Percentiles rank a stretch among this genome's conserved stretches.
Conservation (phyloP, 1,140 invertebrate genomes). For the Diploscapter pachys region DNA sequence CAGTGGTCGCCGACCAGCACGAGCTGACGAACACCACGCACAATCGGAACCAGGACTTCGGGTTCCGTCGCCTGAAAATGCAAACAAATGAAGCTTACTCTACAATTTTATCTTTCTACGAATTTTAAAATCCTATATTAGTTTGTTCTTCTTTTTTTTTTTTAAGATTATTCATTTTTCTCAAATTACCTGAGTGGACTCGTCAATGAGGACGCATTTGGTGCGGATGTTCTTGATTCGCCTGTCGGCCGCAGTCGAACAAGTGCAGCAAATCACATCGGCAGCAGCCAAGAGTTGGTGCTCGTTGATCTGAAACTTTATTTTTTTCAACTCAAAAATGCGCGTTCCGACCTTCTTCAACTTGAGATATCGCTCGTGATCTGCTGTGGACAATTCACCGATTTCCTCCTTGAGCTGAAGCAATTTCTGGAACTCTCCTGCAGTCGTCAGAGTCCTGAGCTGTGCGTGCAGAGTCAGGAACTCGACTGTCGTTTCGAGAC, state of each 20-base stretch:
- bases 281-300: constrained; percentile 87
- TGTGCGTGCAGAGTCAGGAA: constrained; percentile 96
- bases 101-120: too few relatives aligned
- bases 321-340: too few relatives aligned
- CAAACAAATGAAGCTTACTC: too few relatives aligned
- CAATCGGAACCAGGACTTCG: constrained; percentile 96
- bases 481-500: constrained; percentile 93
- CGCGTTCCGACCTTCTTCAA: constrained; percentile 70
- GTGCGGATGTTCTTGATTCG: constrained; percentile 85
- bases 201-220: constrained; percentile 91
- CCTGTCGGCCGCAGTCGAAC: constrained; percentile 94
- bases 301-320: constrained; percentile 59
- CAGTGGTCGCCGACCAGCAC: constrained; percentile 98
- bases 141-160: too few relatives aligned
- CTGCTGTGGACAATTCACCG: constrained; percentile 61
- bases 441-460: constrained; percentile 81
- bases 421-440: constrained; percentile 82
- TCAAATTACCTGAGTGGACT: constrained; percentile 72
- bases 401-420: constrained; percentile 72
- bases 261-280: constrained; percentile 98
- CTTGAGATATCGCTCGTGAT: constrained; percentile 88
- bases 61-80: constrained; percentile 77
- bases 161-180: too few relatives aligned
- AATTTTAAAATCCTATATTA: too few relatives aligned
- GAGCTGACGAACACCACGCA: constrained; percentile 89